Percentiles rank a stretch among this genome's conserved stretches.
phyloP scores from a whole-genome alignment of 1,140 invertebrate species.

The Apis mellifera region DNA sequence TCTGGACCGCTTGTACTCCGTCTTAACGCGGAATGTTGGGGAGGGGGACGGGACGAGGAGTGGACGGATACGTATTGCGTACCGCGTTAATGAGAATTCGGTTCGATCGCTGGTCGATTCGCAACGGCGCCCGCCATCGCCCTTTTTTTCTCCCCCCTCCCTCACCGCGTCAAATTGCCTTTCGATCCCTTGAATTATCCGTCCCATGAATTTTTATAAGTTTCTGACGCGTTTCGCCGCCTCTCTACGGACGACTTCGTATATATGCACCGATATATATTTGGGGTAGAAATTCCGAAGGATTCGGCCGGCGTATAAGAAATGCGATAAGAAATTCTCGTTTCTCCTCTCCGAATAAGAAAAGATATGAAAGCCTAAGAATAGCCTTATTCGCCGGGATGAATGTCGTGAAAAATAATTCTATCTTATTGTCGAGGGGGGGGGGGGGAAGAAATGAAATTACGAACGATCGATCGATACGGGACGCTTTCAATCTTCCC shows the following conservation, averaged over 20 bases:
- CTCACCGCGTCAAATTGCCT: constrained; percentile 28
- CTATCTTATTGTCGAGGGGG: too few relatives aligned
- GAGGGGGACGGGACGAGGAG: constrained; percentile 27
- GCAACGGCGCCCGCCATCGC: background rate
- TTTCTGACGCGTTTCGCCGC: background rate
- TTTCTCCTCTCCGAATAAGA: too few relatives aligned
- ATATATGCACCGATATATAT: background rate
- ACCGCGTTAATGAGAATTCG: constrained; percentile 58
- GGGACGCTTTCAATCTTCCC: too few relatives aligned
- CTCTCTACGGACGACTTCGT: background rate
- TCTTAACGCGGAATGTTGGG: constrained; percentile 42
- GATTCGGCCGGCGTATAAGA: background rate
- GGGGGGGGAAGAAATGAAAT: too few relatives aligned
- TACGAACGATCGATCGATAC: too few relatives aligned
- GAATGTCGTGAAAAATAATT: too few relatives aligned
- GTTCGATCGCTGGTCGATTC: constrained; percentile 17
- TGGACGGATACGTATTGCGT: constrained; percentile 18
- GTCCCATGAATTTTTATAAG: constrained; percentile 57
- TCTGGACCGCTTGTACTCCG: constrained; percentile 42
- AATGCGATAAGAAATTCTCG: too few relatives aligned
- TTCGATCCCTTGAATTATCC: constrained; percentile 47
- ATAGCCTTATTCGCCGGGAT: too few relatives aligned
- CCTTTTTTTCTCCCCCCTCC: background rate
- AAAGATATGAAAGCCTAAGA: too few relatives aligned
- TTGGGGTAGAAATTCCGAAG: background rate